These are phyloP conservation scores for Novumbra hubbsi DNA, from an alignment of 2,797 vertebrate genomes.

Conservation along the genomic window DNA sequence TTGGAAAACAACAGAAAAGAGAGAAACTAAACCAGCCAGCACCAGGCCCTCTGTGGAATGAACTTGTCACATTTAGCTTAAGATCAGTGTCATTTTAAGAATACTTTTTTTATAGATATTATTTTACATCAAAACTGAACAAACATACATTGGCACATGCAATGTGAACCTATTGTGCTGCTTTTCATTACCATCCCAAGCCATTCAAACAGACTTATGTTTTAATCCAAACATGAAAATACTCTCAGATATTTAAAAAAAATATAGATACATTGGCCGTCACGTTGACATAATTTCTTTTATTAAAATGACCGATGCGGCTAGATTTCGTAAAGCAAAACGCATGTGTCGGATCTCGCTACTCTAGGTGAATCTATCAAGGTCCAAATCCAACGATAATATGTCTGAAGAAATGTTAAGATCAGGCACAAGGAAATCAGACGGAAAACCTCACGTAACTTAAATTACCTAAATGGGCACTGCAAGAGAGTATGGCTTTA, in stretches of 20 bases:
- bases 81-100: conserved; percentile 65
- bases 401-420: conserved; percentile 45
- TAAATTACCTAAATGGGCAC: conserved; percentile 52
- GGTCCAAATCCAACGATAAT: conserved; percentile 21
- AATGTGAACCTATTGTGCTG: conserved; percentile 77
- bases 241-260: conserved; percentile 76
- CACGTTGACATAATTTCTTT: conserved; percentile 55
- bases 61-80: conserved; percentile 36
- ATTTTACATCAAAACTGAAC: conserved; percentile 75
- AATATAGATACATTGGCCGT: conserved; percentile 67
- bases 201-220: conserved; percentile 67
- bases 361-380: conserved; percentile 62
- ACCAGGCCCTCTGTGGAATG: no score
- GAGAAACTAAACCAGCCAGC: no score
- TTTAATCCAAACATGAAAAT: conserved; percentile 77
- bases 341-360: conserved; percentile 63
- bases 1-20: no score
- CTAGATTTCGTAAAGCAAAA: conserved; percentile 52
- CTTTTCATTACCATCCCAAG: conserved; percentile 70
- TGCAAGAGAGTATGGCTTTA: conserved; percentile 75
- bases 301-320: conserved; percentile 38
- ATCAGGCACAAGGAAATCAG: conserved; percentile 65
- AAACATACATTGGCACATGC: conserved; percentile 77
- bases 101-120: conserved; percentile 54
- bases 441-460: conserved; percentile 50